Conservation (phyloP, 1,140 invertebrate species). For the Rhagoletis zephyria region DNA sequence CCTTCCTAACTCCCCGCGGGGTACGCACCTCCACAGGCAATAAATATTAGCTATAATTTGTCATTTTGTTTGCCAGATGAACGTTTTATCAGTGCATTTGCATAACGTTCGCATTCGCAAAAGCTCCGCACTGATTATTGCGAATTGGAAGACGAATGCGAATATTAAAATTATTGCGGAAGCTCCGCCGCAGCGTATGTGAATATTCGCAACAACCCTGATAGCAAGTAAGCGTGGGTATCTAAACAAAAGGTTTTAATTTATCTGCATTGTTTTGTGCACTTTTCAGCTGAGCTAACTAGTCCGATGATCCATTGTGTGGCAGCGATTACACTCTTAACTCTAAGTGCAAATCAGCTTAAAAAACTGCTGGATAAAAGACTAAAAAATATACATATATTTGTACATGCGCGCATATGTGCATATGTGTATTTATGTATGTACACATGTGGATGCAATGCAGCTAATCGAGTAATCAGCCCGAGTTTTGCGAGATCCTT, state of each 20-base stretch:
- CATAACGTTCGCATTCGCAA: too few relatives aligned
- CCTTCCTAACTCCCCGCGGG: too few relatives aligned
- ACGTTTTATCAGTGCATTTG: too few relatives aligned
- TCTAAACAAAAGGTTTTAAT: background rate
- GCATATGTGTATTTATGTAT: background rate
- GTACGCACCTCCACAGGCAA: too few relatives aligned
- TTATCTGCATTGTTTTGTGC: background rate
- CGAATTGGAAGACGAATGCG: too few relatives aligned
- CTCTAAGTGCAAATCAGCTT: constrained; percentile 43
- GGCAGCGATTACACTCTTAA: constrained; percentile 1
- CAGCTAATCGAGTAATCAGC: constrained; percentile 1
- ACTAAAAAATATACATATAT: background rate
- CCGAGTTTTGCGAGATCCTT: background rate
- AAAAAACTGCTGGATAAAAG: background rate
- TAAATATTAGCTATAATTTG: too few relatives aligned
- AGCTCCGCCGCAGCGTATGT: too few relatives aligned
- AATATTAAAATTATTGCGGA: too few relatives aligned
- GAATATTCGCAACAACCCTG: too few relatives aligned
- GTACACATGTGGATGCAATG: background rate
- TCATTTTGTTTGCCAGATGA: too few relatives aligned
- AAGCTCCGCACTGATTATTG: too few relatives aligned
- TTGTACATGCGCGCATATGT: background rate
- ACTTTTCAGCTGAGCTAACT: background rate
- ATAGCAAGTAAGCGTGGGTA: too few relatives aligned
- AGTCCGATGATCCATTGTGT: constrained; percentile 28